These are phyloP conservation scores for Caenorhabditis sp. DNA, from an alignment of 2,888 invertebrate genomes.

Conservation along the genomic window DNA sequence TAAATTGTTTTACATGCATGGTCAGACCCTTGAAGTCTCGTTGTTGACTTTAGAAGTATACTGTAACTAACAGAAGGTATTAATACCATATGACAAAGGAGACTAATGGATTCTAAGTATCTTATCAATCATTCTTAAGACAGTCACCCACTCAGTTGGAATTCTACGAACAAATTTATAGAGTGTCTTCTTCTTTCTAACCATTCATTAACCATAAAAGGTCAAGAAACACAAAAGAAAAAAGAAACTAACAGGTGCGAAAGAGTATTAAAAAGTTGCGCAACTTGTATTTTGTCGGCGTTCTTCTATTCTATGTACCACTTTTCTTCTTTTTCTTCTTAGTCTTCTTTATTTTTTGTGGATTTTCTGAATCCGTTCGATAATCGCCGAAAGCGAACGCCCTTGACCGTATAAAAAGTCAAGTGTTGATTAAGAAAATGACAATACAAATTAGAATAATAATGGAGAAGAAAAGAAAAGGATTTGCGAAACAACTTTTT, in stretches of 20 bases:
- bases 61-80: too few species aligned
- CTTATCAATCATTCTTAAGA: too few species aligned
- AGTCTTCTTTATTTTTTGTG: background rate
- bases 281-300: background rate
- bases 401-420: slow-evolving; percentile 14
- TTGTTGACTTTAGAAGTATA: too few species aligned
- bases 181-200: too few species aligned
- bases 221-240: background rate
- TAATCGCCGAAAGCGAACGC: background rate
- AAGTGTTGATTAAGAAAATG: slow-evolving; percentile 20
- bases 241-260: background rate
- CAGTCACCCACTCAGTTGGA: too few species aligned
- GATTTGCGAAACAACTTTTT: background rate
- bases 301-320: background rate
- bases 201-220: background rate
- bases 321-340: too few species aligned
- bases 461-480: slow-evolving; percentile 1
- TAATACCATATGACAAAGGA: too few species aligned
- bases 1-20: too few species aligned
- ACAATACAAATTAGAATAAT: slow-evolving; percentile 44
- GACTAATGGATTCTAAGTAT: too few species aligned
- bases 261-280: background rate
- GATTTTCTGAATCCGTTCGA: too few species aligned
- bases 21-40: too few species aligned
- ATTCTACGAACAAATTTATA: too few species aligned